Conservation (phyloP, 2,797 vertebrate species). For the Hozukius guyotensis region DNA sequence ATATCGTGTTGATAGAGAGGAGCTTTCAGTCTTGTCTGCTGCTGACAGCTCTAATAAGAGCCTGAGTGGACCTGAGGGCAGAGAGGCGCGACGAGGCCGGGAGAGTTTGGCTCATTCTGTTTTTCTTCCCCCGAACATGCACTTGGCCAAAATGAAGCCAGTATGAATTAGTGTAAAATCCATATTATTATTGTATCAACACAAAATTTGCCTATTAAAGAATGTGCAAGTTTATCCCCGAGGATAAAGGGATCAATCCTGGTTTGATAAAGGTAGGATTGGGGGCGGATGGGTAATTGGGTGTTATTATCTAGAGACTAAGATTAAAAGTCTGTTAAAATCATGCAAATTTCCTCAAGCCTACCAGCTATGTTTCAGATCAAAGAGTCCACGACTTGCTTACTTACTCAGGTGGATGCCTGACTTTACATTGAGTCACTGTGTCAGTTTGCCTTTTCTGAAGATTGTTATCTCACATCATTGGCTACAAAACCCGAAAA, state of each 20-base stretch:
- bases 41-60: slow-evolving; percentile 37
- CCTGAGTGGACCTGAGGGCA: slow-evolving; percentile 3
- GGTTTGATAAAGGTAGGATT: slow-evolving; percentile 20
- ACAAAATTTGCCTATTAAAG: slow-evolving; percentile 14
- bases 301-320: slow-evolving; percentile 29
- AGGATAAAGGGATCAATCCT: slow-evolving; percentile 24
- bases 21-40: slow-evolving; percentile 3
- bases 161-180: not conserved
- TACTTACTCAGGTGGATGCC: not conserved
- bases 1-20: not conserved
- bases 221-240: slow-evolving; percentile 8
- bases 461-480: slow-evolving; percentile 12
- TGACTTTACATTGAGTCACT: not conserved
- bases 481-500: not conserved
- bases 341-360: slow-evolving; percentile 48
- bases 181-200: slow-evolving; percentile 31
- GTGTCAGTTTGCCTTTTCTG: slow-evolving; percentile 15
- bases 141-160: not conserved
- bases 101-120: not conserved
- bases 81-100: not conserved
- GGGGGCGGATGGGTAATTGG: slow-evolving; percentile 18
- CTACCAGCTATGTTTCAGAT: slow-evolving; percentile 22
- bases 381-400: slow-evolving; percentile 8
- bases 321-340: slow-evolving; percentile 35
- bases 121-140: not conserved